phyloP scores from a whole-genome alignment of 2,113 vertebrate species.

The Istiophorus platypterus region DNA sequence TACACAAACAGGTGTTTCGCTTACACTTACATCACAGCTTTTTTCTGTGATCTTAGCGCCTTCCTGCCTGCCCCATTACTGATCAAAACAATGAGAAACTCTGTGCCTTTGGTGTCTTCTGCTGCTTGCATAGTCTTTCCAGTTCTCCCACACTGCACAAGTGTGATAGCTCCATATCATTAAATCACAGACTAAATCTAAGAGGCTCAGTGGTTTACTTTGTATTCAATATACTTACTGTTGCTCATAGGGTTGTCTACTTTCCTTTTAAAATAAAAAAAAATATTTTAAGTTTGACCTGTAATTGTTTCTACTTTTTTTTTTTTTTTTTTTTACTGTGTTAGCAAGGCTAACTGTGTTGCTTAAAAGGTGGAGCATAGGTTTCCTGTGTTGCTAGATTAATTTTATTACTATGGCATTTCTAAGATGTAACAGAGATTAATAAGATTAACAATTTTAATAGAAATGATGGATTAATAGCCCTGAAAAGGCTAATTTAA shows the following conservation, averaged over 20 bases:
- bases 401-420: background rate
- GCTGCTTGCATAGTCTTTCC: constrained; percentile 30
- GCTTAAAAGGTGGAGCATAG: background rate
- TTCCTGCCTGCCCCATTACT: constrained; percentile 62
- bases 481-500: background rate
- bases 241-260: background rate
- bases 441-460: background rate
- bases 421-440: background rate
- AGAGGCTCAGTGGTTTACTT: constrained; percentile 11
- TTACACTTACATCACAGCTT: no score
- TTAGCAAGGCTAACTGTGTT: background rate
- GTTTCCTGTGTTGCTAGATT: background rate
- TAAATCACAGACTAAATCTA: constrained; percentile 55
- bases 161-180: constrained; percentile 13
- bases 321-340: background rate
- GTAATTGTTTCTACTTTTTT: background rate
- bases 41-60: constrained; percentile 24
- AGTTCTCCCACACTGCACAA: constrained; percentile 34
- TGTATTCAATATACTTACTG: background rate
- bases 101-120: constrained; percentile 27
- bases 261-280: background rate
- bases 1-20: constrained; percentile 76
- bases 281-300: no score
- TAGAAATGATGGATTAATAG: background rate
- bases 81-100: constrained; percentile 69